A percentile compares a stretch with the other conserved stretches of the same genome.
phyloP scores from a whole-genome alignment of 2,797 vertebrate species.

The Peromyscus attwateri region DNA sequence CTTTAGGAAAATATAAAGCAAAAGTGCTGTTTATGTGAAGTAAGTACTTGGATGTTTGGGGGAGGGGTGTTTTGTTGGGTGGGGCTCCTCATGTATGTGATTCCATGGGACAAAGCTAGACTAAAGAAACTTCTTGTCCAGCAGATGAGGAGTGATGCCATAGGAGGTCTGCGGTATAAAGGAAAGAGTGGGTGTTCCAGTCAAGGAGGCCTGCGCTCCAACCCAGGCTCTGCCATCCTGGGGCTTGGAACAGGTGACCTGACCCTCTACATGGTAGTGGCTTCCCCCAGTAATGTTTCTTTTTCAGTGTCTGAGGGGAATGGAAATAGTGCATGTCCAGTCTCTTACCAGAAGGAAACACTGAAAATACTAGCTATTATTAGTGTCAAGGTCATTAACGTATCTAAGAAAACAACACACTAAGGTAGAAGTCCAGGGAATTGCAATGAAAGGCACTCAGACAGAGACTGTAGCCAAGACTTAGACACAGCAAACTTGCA shows the following conservation, averaged over 20 bases:
- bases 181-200: not conserved
- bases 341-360: not conserved
- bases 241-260: not conserved
- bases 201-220: not conserved
- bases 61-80: not conserved
- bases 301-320: not conserved
- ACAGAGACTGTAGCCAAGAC: not conserved
- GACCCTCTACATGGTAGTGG: not conserved
- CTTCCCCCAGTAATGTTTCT: conserved; percentile 4
- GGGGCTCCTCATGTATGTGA: not conserved
- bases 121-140: not conserved
- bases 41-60: not conserved
- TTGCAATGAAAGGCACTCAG: not conserved
- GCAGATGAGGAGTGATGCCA: not conserved
- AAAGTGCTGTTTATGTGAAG: not conserved
- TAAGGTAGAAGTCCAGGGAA: not conserved
- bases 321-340: not conserved
- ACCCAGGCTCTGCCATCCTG: not conserved
- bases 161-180: not conserved
- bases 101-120: not conserved
- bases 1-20: not conserved
- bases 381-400: conserved; percentile 14
- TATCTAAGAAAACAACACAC: conserved; percentile 37
- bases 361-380: conserved; percentile 9
- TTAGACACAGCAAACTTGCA: not conserved